Evolutionary conservation across 2,797 vertebrate genomes (phyloP).

Genomic region (Phalloptychus januarius): DNA sequence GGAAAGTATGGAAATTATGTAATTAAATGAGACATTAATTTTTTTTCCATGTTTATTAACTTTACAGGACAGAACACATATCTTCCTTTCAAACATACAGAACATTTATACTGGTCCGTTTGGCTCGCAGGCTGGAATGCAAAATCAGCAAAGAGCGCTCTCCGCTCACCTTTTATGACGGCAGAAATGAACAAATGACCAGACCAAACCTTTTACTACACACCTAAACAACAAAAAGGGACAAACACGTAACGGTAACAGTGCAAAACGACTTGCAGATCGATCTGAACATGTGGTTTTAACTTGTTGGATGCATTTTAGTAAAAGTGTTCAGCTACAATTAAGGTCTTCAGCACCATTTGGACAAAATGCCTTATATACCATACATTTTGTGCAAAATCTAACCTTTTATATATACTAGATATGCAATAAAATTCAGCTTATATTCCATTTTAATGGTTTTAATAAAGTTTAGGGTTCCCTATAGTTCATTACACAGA

Average conservation of each 20-base stretch:
- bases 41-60: slow-evolving; percentile 61
- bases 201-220: slow-evolving; percentile 31
- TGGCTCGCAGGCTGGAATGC: slow-evolving; percentile 34
- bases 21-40: slow-evolving; percentile 14
- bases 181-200: slow-evolving; percentile 42
- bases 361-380: slow-evolving; percentile 13
- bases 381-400: slow-evolving; percentile 42
- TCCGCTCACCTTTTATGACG: slow-evolving; percentile 39
- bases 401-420: neutral
- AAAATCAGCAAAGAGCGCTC: slow-evolving; percentile 32
- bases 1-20: neutral
- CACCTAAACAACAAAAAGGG: slow-evolving; percentile 23
- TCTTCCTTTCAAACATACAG: slow-evolving; percentile 37
- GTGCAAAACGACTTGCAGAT: slow-evolving; percentile 42
- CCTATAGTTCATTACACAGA: neutral
- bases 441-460: slow-evolving; percentile 8
- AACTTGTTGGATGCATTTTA: slow-evolving; percentile 1
- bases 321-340: slow-evolving; percentile 11
- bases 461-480: slow-evolving; percentile 8
- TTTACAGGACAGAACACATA: slow-evolving; percentile 48
- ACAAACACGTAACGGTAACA: slow-evolving; percentile 27
- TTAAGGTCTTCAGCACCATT: slow-evolving; percentile 16
- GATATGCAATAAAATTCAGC: slow-evolving; percentile 21
- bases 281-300: neutral
- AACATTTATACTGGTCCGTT: slow-evolving; percentile 50